Conservation (phyloP, 2,797 vertebrate genomes). For the Sebastes oblongus region DNA sequence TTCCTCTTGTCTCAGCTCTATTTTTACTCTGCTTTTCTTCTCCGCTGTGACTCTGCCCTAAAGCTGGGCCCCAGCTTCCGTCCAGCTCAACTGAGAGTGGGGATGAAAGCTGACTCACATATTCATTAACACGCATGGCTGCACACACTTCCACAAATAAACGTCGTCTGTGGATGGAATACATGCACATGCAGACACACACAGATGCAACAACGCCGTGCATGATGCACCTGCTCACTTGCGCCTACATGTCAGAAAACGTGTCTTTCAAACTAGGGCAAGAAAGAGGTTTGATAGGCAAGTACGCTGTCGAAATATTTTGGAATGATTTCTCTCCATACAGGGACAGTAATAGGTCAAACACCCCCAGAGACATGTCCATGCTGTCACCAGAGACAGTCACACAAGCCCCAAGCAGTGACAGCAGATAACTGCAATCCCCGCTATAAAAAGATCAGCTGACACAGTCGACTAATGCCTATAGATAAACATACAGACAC, state of each 20-base stretch:
- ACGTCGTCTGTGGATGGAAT: conserved; percentile 29
- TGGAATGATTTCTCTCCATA: background rate
- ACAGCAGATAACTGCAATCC: conserved; percentile 62
- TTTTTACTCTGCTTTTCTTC: conserved; percentile 45
- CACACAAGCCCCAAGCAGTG: conserved; percentile 43
- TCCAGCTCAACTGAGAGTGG: conserved; percentile 62
- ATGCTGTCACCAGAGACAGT: conserved; percentile 48
- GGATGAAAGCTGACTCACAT: conserved; percentile 80
- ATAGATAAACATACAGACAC: conserved; percentile 63
- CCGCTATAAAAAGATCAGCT: conserved; percentile 71
- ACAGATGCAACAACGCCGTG: conserved; percentile 28
- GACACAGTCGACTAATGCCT: conserved; percentile 57
- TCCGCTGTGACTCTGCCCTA: conserved; percentile 58
- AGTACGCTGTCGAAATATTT: background rate
- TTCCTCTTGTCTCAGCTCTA: conserved; percentile 27
- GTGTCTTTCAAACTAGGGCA: background rate
- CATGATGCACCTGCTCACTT: conserved; percentile 21
- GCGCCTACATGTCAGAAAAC: background rate
- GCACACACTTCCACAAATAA: conserved; percentile 70
- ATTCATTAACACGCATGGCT: conserved; percentile 74
- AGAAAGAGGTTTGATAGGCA: background rate
- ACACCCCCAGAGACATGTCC: background rate
- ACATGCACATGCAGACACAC: background rate
- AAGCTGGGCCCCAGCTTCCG: conserved; percentile 64
- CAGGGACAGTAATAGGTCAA: conserved; percentile 16